Percentiles rank a stretch among this genome's conserved stretches.
Conservation (phyloP, 2,797 vertebrate genomes). For the Neosilurus hyrtlii region DNA sequence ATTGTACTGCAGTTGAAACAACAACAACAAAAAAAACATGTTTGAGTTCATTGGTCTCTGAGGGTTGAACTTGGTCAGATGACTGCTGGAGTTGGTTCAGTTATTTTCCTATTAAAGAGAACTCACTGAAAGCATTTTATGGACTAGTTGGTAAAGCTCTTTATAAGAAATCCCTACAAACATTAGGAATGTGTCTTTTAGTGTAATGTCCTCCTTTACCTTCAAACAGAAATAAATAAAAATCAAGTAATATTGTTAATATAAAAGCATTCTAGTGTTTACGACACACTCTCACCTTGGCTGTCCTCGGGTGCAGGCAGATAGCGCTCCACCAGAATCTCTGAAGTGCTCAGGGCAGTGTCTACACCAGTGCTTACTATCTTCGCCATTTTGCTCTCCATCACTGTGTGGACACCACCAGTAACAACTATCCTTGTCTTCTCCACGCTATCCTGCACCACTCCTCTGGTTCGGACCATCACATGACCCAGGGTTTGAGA, state of each 20-base stretch:
- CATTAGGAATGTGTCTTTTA: not conserved
- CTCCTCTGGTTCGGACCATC: constrained; percentile 80
- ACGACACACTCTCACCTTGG: constrained; percentile 67
- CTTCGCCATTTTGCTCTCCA: constrained; percentile 78
- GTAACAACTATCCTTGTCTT: constrained; percentile 80
- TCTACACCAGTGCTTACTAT: constrained; percentile 81
- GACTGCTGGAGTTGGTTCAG: constrained; percentile 14
- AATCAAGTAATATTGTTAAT: not conserved
- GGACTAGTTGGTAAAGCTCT: not conserved
- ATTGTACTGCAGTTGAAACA: not conserved
- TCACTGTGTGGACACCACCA: constrained; percentile 79
- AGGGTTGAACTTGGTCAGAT: constrained; percentile 18
- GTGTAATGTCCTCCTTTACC: not conserved
- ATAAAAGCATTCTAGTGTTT: not conserved
- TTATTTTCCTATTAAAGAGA: not conserved
- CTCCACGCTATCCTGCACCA: constrained; percentile 80
- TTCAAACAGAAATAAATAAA: not conserved
- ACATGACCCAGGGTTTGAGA: constrained; percentile 76
- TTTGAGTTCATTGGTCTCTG: constrained; percentile 14
- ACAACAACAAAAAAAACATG: not conserved
- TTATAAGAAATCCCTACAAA: constrained; percentile 15
- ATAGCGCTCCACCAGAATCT: constrained; percentile 86
- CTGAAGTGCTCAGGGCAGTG: constrained; percentile 81
- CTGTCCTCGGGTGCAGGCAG: constrained; percentile 83
- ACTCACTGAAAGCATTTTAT: constrained; percentile 1